phyloP scores from a whole-genome alignment of 1,140 invertebrate genomes.

The Drosophila varians region DNA sequence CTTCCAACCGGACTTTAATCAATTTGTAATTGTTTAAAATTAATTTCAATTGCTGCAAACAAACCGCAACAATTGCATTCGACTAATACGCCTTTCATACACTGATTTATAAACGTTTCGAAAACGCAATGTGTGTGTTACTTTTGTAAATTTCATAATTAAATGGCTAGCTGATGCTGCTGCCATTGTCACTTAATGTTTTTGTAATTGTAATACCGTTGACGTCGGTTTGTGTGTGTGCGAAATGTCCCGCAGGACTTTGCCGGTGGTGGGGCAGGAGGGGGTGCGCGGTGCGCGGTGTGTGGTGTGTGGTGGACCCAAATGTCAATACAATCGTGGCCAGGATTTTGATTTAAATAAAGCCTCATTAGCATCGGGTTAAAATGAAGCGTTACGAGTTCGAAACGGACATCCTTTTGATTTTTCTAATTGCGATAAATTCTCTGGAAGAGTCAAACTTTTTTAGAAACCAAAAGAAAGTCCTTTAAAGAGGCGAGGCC shows the following conservation, averaged over 20 bases:
- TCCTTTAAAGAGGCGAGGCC: not conserved
- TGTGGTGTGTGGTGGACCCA: not conserved
- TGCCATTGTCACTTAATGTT: constrained; percentile 26
- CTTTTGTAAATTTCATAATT: constrained; percentile 58
- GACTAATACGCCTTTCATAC: not conserved
- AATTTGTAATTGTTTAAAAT: constrained; percentile 43
- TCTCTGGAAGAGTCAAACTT: no score
- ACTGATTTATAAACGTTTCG: not conserved
- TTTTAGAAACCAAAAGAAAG: not conserved
- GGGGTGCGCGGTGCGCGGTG: no score
- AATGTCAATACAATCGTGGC: constrained; percentile 50
- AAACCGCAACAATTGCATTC: constrained; percentile 56
- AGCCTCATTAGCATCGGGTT: constrained; percentile 26
- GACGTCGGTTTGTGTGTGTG: constrained; percentile 8
- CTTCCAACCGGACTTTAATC: constrained; percentile 15
- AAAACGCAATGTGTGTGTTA: not conserved
- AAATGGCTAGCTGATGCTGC: constrained; percentile 44
- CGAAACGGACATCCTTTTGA: not conserved
- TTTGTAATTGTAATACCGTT: constrained; percentile 40
- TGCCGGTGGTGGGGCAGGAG: no score
- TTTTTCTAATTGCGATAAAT: not conserved
- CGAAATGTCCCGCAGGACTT: not conserved
- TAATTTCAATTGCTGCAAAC: constrained; percentile 61
- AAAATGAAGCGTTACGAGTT: not conserved
- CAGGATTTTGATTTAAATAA: constrained; percentile 30